Conservation (phyloP, 2,113 vertebrate species). For the Pyxicephalus adspersus region DNA sequence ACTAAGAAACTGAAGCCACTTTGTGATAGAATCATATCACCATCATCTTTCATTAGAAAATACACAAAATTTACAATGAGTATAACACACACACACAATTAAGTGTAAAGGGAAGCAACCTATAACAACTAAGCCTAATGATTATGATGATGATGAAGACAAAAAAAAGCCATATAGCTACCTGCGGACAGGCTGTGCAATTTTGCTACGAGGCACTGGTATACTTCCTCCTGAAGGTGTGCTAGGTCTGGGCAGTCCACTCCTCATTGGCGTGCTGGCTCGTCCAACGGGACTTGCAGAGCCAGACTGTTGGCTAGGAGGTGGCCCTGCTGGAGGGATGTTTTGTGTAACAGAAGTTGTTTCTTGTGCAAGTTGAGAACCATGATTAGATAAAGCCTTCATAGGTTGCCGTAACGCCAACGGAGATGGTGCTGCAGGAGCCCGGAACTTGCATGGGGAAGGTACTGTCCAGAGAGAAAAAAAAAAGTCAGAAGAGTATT, state of each 20-base stretch:
- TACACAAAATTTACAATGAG: too few relatives aligned
- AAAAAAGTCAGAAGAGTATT: neutral
- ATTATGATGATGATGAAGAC: too few relatives aligned
- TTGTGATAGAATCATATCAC: too few relatives aligned
- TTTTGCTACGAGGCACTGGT: conserved; percentile 95
- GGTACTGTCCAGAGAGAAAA: conserved; percentile 80
- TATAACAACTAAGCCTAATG: neutral
- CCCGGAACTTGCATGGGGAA: conserved; percentile 92
- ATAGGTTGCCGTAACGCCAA: conserved; percentile 91
- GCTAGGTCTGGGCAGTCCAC: conserved; percentile 91
- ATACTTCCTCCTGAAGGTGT: conserved; percentile 83
- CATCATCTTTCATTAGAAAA: too few relatives aligned
- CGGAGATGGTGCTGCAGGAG: conserved; percentile 88
- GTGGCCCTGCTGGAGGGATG: conserved; percentile 72
- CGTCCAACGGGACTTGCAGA: conserved; percentile 74
- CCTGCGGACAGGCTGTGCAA: conserved; percentile 96
- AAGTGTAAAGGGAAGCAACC: neutral
- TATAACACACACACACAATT: too few relatives aligned
- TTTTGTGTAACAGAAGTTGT: conserved; percentile 69
- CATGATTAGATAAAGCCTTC: conserved; percentile 86
- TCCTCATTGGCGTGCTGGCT: conserved; percentile 78
- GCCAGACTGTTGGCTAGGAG: conserved; percentile 67
- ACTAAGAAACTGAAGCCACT: too few relatives aligned
- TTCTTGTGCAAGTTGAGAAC: conserved; percentile 70
- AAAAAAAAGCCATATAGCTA: conserved; percentile 61